These are phyloP conservation scores for Zonotrichia leucophrys DNA, from an alignment of 2,113 vertebrate genomes.

Conservation along the genomic window DNA sequence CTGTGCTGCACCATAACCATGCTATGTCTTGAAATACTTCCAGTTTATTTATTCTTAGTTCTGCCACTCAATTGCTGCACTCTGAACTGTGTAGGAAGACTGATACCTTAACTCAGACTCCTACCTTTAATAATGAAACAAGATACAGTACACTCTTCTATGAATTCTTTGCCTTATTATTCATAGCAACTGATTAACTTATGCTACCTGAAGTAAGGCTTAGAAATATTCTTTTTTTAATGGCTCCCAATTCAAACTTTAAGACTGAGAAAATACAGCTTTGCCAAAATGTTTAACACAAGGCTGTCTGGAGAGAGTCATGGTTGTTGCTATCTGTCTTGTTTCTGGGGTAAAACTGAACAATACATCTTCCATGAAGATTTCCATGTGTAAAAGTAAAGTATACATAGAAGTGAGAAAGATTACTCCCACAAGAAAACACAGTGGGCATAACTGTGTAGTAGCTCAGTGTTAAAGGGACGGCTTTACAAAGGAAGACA, in stretches of 20 bases:
- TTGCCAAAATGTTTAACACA: neutral
- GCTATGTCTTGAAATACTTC: neutral
- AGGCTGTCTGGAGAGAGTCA: neutral
- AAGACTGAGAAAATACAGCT: neutral
- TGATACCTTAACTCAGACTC: neutral
- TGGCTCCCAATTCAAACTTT: neutral
- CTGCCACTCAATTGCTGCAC: neutral
- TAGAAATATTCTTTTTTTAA: neutral
- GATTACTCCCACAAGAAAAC: conserved; percentile 7
- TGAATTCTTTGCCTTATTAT: neutral
- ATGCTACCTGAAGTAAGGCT: neutral
- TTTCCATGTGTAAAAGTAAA: neutral
- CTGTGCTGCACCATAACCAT: neutral
- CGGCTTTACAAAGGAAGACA: neutral
- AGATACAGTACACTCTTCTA: neutral
- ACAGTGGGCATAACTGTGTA: neutral
- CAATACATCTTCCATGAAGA: neutral
- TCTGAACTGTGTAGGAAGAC: neutral
- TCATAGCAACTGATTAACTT: neutral
- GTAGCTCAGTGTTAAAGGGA: neutral
- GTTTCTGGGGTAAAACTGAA: neutral
- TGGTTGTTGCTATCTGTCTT: neutral
- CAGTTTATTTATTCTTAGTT: conserved; percentile 1
- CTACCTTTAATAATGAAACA: neutral
- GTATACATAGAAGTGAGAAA: neutral